Conservation (phyloP, 2,888 invertebrate species). For the Isoperla grammatica region DNA sequence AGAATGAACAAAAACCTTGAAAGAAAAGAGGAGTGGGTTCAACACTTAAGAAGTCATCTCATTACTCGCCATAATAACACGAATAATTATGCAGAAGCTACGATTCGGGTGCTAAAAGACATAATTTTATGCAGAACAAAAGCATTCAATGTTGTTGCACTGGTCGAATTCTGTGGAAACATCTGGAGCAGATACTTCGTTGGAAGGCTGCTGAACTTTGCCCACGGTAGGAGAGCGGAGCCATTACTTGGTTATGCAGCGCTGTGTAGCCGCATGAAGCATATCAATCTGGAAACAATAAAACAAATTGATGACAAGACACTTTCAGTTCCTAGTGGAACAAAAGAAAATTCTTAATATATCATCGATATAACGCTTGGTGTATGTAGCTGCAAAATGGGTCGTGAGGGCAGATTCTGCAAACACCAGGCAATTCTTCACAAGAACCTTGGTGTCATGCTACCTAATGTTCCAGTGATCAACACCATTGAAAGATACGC, state of each 20-base stretch:
- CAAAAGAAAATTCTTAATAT: background rate
- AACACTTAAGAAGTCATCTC: no score
- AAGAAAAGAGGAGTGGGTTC: no score
- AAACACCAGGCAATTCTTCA: constrained; percentile 2
- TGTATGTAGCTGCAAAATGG: background rate
- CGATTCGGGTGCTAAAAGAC: no score
- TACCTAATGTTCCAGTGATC: background rate
- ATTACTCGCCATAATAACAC: no score
- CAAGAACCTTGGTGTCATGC: background rate
- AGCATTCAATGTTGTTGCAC: no score
- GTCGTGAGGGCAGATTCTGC: background rate
- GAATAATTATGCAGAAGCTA: no score
- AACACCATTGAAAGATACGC: background rate
- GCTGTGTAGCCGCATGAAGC: background rate
- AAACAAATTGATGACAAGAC: background rate
- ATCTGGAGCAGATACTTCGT: no score
- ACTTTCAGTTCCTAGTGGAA: background rate
- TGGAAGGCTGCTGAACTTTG: no score
- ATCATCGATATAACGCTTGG: background rate
- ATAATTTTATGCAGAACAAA: no score
- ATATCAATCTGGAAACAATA: background rate
- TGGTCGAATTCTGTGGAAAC: no score
- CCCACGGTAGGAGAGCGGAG: background rate
- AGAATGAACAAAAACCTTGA: no score
- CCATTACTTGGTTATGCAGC: background rate